Conservation (phyloP, 2,888 invertebrate species). For the Tiphia femorata region DNA sequence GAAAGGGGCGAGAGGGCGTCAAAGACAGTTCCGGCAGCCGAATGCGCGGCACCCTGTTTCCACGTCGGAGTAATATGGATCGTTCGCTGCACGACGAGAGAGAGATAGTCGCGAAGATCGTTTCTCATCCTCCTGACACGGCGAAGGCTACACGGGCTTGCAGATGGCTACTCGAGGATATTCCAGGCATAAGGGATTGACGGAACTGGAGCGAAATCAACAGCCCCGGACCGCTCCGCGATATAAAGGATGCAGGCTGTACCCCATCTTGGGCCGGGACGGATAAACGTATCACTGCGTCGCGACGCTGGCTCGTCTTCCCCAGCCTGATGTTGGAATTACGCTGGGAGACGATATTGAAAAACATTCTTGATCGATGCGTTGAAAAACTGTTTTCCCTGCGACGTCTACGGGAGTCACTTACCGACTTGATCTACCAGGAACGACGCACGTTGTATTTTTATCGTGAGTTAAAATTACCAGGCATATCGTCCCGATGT, state of each 20-base stretch:
- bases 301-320: too few relatives aligned
- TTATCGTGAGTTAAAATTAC: too few relatives aligned
- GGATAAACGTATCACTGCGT: neutral
- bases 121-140: neutral
- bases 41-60: neutral
- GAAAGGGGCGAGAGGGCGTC: slow-evolving; percentile 22
- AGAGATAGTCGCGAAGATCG: neutral
- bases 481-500: too few relatives aligned
- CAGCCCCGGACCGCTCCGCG: neutral
- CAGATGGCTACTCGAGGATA: neutral
- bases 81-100: neutral
- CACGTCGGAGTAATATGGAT: too few relatives aligned
- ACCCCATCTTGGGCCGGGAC: neutral
- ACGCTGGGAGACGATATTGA: too few relatives aligned
- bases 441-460: too few relatives aligned
- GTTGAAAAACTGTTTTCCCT: too few relatives aligned
- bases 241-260: slow-evolving; percentile 1
- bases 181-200: neutral
- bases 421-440: too few relatives aligned
- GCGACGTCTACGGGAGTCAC: too few relatives aligned
- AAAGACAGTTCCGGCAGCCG: neutral
- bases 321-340: too few relatives aligned
- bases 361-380: too few relatives aligned
- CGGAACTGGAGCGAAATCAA: neutral
- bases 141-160: neutral